Evolutionary conservation across 2,888 invertebrate species (phyloP), one percentile per base, ranked within the genome.

Genomic region (Drosophila vallismaia): DNA sequence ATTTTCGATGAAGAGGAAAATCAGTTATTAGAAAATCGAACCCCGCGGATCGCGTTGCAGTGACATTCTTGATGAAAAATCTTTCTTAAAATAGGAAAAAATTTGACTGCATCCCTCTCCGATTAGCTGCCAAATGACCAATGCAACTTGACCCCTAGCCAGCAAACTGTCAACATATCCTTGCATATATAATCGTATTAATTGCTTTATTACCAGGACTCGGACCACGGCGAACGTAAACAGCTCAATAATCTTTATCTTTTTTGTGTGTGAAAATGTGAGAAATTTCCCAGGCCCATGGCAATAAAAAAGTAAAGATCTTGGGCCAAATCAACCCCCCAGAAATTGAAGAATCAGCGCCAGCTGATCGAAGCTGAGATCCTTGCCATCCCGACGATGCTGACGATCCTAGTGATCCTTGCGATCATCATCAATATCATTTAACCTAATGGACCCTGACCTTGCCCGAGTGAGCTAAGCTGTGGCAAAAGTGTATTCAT

Each of bases 361-460:
- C 75, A 81, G 76, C 81, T 77, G 82, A 88, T 82, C 75, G 58
- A 53, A 46, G 48, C 46, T 31, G 45, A 53, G 28, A 45, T 55
- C 49, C 45, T 51, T 38, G 51, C n/a, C 36, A 36, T n/a, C n/a
- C 36, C n/a, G 5, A 12, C 36, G 31, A 42, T 53, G 40, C 46
- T 51, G 29, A 19, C 19, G 19, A 36, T n/a, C n/a, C 36, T n/a
- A 2, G 6, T n/a, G 31, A 42, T 53, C 44, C 46, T 51, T 26
- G 49, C 36, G 54, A 73, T 69, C 74, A 78, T 82, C 84, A 86
- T 83, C 77, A 83, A 87, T 88, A 86, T 84, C 86, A 88, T 90
- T 89, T 90, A 89, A 90, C 89, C 89, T 90, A 89, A 89, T 89
- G 75, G 88, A 77, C 85, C 82, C 88, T 90, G 89, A 89, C 89